Evolutionary conservation across 2,113 vertebrate species (phyloP), one percentile per base, ranked within the genome.

Genomic region (Andinoacara biseriatus): DNA sequence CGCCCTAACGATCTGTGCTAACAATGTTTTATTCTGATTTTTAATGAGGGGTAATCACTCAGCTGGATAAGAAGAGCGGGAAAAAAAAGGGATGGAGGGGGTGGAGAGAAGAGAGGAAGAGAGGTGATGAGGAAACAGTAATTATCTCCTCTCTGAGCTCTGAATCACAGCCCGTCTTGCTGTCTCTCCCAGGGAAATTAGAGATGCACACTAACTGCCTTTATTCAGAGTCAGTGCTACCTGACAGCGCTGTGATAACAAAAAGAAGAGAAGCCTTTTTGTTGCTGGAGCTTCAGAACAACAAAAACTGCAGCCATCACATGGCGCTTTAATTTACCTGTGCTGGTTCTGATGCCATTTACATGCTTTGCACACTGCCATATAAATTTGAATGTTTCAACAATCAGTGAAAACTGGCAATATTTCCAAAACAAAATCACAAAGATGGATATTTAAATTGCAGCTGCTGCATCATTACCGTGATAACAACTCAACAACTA

Each of bases 1-100:
- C 80, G 56, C 96, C 96, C 97, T 98, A 97, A 98, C 97, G 97
- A 98, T 98, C 97, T 95, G 95, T 95, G 96, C 97, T 99, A 98
- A 99, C 98, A 97, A 97, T 98, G 97, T 98, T 98, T 98, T 98
- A 98, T 98, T 98, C 97, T 96, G 96, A 97, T 98, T 98, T 94
- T 98, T 98, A 98, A 98, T 97, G 97, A 99, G 97, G 96, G 97
- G 96, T 97, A 98, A 98, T 98, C 97, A 97, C 97, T 98, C 97
- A 96, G 97, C 96, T 97, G 97, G 96, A 97, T 96, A 97, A 92
- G 85, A 94, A 96, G 96, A 96, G 96, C 62, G 74, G 69, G 7
- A 43, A 35, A 56, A 95, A 96, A 96, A 96, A 54, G n/a, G 6
- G 78, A 60, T 10, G 65, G 58, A n/a, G 77, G 80, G 46, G 38